These are phyloP conservation scores for Hydractinia echinata DNA, from an alignment of 30 jellyfish, hydroid and myxozoan species.

Conservation along the genomic window DNA sequence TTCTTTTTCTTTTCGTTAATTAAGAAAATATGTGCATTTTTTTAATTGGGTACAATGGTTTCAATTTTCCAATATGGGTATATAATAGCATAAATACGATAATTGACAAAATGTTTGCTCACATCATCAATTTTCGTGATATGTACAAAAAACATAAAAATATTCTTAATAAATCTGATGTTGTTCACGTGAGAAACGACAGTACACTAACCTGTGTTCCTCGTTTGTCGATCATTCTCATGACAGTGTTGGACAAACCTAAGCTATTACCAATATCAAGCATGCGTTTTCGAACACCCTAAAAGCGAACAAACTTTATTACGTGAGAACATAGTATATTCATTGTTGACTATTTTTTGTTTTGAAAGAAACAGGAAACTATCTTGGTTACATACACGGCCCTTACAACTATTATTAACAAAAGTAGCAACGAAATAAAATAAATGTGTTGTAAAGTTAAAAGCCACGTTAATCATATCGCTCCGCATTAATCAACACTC, in stretches of 20 bases:
- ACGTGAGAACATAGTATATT: too few relatives aligned
- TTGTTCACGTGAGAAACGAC: background rate
- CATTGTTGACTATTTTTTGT: too few relatives aligned
- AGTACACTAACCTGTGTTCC: constrained; percentile 82
- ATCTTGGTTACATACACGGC: too few relatives aligned
- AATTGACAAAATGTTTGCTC: background rate
- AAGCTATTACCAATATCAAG: constrained; percentile 73
- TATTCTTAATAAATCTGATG: background rate
- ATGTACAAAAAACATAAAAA: background rate
- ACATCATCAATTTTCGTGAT: background rate
- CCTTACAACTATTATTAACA: too few relatives aligned
- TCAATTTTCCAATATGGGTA: background rate
- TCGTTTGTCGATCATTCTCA: constrained; percentile 85
- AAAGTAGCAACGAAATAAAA: too few relatives aligned
- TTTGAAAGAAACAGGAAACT: too few relatives aligned
- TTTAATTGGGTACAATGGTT: too few relatives aligned
- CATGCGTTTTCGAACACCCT: constrained; percentile 86
- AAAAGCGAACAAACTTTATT: background rate
- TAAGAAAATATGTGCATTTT: too few relatives aligned
- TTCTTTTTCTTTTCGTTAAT: too few relatives aligned
- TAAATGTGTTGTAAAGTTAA: too few relatives aligned
- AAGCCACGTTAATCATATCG: too few relatives aligned
- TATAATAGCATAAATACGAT: background rate
- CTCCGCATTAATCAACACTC: too few relatives aligned
- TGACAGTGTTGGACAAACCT: constrained; percentile 80